A percentile compares a stretch with the other conserved stretches of the same genome.
Conservation (phyloP, 2,113 vertebrate genomes). For the Chrysochloris asiatica region DNA sequence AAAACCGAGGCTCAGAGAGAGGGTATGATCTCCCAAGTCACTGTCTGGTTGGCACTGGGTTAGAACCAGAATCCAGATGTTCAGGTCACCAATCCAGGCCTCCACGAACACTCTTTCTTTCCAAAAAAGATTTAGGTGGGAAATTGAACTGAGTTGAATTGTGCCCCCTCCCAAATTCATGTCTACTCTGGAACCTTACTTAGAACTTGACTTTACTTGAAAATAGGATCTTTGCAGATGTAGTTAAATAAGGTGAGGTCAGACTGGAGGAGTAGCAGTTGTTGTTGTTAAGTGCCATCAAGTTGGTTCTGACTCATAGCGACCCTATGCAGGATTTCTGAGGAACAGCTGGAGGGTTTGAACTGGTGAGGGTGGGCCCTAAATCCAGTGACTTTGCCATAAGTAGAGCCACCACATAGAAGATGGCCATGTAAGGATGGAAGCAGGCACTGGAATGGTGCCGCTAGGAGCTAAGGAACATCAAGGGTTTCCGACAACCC, state of each 20-base stretch:
- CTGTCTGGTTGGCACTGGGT: fast-evolving
- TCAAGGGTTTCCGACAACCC: background rate
- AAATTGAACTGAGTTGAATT: background rate
- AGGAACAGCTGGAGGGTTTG: too few species aligned
- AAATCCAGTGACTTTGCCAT: too few species aligned
- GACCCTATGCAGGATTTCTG: too few species aligned
- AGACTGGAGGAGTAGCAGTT: too few species aligned
- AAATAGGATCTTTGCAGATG: background rate
- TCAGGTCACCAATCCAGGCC: background rate
- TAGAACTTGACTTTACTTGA: background rate
- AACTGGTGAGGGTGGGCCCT: background rate
- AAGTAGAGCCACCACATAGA: too few species aligned
- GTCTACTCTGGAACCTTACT: background rate
- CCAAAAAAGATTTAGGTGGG: background rate
- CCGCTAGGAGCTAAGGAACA: background rate
- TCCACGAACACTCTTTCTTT: fast-evolving
- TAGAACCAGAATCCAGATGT: background rate
- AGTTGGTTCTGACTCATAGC: too few species aligned
- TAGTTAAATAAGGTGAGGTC: background rate
- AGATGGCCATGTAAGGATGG: background rate
- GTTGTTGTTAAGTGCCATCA: too few species aligned
- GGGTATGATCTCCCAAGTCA: background rate
- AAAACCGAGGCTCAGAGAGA: too few species aligned
- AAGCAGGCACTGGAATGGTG: background rate
- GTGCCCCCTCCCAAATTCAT: background rate